phyloP scores from a whole-genome alignment of 2,113 vertebrate genomes.

The Girardinichthys multiradiatus region DNA sequence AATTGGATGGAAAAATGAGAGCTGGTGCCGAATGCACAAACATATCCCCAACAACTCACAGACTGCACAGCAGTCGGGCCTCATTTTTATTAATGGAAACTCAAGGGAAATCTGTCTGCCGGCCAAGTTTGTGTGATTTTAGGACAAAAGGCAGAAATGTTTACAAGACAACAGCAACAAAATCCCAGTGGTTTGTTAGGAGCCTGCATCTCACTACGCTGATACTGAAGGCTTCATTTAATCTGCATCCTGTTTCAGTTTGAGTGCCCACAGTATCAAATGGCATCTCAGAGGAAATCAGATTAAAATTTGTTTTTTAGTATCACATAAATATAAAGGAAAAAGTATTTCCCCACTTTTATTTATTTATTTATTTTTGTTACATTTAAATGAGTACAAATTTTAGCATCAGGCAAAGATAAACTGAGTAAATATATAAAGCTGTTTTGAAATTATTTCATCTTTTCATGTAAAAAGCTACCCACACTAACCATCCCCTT shows the following conservation, averaged over 20 bases:
- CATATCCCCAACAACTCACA: conserved; percentile 1
- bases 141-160: conserved; percentile 23
- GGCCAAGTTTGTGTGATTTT: conserved; percentile 26
- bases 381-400: too few relatives aligned
- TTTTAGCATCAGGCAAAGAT: too few relatives aligned
- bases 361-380: too few relatives aligned
- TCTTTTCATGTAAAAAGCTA: too few relatives aligned
- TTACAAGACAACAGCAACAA: conserved; percentile 1
- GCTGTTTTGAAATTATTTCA: too few relatives aligned
- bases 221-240: conserved; percentile 36
- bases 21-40: conserved; percentile 2
- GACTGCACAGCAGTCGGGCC: conserved; percentile 19
- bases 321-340: too few relatives aligned
- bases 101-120: conserved; percentile 54
- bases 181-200: too few relatives aligned
- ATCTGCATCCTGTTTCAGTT: conserved; percentile 42
- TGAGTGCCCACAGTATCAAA: conserved; percentile 24
- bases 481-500: too few relatives aligned
- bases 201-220: neutral
- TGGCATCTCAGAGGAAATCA: conserved; percentile 24
- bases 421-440: too few relatives aligned
- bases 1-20: conserved; percentile 37
- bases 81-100: conserved; percentile 47
- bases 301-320: conserved; percentile 15
- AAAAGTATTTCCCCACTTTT: too few relatives aligned